Base-by-base conservation (phyloP, 2,113 vertebrate species). In the Sisor rabdophorus region DNA sequence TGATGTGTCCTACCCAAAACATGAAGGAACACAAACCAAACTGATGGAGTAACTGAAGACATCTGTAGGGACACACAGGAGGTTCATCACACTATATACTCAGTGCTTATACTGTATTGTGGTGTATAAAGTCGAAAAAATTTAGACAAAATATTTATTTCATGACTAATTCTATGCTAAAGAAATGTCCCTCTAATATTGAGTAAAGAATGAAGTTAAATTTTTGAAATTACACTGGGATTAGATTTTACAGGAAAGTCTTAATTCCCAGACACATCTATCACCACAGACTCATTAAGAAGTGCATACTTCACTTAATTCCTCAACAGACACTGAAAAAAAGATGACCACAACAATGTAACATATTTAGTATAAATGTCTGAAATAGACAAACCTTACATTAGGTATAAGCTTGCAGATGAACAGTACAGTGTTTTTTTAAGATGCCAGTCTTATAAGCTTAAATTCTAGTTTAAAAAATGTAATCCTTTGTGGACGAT, bases 1-100 rank as follows among this genome's bases (percentile, higher is more conserved):
- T 50, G 0, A 59, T 10, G 28, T 30, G 19, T 1, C 83, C 59
- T 82, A 87, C 86, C 86, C 71, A 87, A 70, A 24, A 87, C 22
- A 73, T 76, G 78, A 73, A 85, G 74, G 76, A 81, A 77, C 80
- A 71, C 76, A 75, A 71, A 73, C 71, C 75, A 54, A 32, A 71
- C 13, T 73, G 83, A 48, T 76, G 82, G 83, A 76, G 68, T 87
- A 68, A 81, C 79, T 55, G 69, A 56, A 48, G 67, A 84, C 54
- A 80, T 75, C 86, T 85, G 70, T 44, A 81, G 58, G 58, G 28
- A 83, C 61, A 82, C 36, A 82, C 61, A 67, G 28, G 12, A 53
- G 50, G 71, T 65, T 64, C 26, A 61, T 65, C 56, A 73, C 44
- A 40, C 50, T 7, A 55, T 4, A 8, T 15, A 76, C 48, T 12